phyloP scores from a whole-genome alignment of 2,888 invertebrate species.

The Drosophila longiperda region DNA sequence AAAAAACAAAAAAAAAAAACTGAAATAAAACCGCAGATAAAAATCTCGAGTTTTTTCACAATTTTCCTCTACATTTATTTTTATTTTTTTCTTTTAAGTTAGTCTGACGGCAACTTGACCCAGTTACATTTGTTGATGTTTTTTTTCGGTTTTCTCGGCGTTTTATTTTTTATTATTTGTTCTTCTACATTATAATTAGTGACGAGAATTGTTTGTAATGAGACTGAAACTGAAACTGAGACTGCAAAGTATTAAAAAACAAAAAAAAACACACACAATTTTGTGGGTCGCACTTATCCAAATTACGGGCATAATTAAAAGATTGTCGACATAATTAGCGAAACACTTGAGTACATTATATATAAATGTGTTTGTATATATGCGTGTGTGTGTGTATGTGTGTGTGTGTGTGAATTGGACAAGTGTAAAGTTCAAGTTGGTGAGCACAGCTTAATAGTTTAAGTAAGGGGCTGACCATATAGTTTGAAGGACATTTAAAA shows the following conservation, averaged over 20 bases:
- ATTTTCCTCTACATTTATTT: slow-evolving; percentile 51
- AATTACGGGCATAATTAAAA: slow-evolving; percentile 73
- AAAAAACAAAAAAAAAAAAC: slow-evolving; percentile 22
- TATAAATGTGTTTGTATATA: neutral
- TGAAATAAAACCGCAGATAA: slow-evolving; percentile 75
- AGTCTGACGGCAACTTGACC: slow-evolving; percentile 67
- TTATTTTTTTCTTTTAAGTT: slow-evolving; percentile 35
- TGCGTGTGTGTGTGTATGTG: neutral
- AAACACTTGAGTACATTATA: slow-evolving; percentile 26
- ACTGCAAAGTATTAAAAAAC: slow-evolving; percentile 28
- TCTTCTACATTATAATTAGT: slow-evolving; percentile 76
- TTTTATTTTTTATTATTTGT: slow-evolving; percentile 58
- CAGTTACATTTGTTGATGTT: slow-evolving; percentile 77
- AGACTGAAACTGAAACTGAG: slow-evolving; percentile 56
- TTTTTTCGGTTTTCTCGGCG: slow-evolving; percentile 29
- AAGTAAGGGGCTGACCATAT: slow-evolving; percentile 1
- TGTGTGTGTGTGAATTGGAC: slow-evolving; percentile 3
- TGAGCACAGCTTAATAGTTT: slow-evolving; percentile 18
- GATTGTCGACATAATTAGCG: slow-evolving; percentile 72
- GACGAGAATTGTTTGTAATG: slow-evolving; percentile 77
- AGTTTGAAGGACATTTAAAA: slow-evolving; percentile 46
- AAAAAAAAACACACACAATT: slow-evolving; percentile 27
- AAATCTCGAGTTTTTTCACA: slow-evolving; percentile 77
- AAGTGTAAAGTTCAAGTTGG: slow-evolving; percentile 57
- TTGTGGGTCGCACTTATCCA: slow-evolving; percentile 53